Conservation (phyloP, 2,888 invertebrate species). For the Euspilapteryx auroguttella region DNA sequence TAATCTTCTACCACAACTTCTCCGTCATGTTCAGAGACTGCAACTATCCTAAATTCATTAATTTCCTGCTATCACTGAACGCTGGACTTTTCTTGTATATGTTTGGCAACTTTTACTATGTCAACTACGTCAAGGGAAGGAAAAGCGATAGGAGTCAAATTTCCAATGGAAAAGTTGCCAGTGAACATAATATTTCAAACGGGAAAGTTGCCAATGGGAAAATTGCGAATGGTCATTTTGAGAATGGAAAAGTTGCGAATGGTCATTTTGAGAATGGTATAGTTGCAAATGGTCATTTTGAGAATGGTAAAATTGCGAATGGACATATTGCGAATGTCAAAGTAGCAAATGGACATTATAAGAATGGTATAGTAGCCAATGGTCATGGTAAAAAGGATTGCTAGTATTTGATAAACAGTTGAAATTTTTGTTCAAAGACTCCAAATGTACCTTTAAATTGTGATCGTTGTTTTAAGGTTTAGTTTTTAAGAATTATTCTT, state of each 20-base stretch:
- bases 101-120: conserved; percentile 76
- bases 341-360: conserved; percentile 1
- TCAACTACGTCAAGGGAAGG: conserved; percentile 57
- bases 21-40: conserved; percentile 69
- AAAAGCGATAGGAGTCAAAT: conserved; percentile 6
- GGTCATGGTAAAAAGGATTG: conserved; percentile 5
- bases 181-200: conserved; percentile 2
- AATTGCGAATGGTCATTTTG: conserved; percentile 1
- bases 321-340: conserved; percentile 5
- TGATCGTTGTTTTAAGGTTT: too few relatives aligned
- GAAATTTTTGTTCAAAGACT: too few relatives aligned
- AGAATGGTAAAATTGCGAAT: conserved; percentile 1
- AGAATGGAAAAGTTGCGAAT: conserved; percentile 1
- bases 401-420: too few relatives aligned
- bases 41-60: conserved; percentile 71
- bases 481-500: too few relatives aligned
- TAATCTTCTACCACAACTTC: conserved; percentile 73
- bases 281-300: conserved; percentile 1
- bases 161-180: neutral
- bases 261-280: conserved; percentile 5
- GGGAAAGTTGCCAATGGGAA: conserved; percentile 5
- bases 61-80: conserved; percentile 67
- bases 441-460: too few relatives aligned
- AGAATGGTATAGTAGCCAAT: conserved; percentile 1
- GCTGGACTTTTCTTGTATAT: conserved; percentile 74